Percentiles rank a stretch among this genome's conserved stretches.
phyloP scores from a whole-genome alignment of 2,113 vertebrate genomes.

The Xenotilapia caudafasciata region DNA sequence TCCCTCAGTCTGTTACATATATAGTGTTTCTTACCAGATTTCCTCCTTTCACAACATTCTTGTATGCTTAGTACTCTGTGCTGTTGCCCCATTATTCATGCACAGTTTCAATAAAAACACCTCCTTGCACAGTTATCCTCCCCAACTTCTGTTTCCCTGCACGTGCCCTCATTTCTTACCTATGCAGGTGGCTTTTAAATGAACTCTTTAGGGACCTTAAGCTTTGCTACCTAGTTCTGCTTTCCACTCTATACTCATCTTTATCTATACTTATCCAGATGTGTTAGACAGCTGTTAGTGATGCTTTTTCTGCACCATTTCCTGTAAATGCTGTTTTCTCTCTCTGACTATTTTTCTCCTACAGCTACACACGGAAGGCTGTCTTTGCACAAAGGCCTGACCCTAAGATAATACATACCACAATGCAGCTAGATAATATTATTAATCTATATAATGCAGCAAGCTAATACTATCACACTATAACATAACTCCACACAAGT shows the following conservation, averaged over 20 bases:
- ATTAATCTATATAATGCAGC: background rate
- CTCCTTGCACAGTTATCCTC: rapidly evolving
- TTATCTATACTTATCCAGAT: background rate
- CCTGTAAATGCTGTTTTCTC: background rate
- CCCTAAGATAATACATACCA: background rate
- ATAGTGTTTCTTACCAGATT: background rate
- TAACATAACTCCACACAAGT: background rate
- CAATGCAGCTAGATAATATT: background rate
- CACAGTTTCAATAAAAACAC: background rate
- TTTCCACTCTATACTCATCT: background rate
- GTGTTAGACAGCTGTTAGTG: background rate
- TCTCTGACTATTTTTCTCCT: background rate
- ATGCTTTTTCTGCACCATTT: background rate
- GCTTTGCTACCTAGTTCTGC: background rate
- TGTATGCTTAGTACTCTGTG: background rate
- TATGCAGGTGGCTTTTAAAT: background rate
- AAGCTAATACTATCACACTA: background rate
- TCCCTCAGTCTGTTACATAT: background rate
- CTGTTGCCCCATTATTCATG: background rate
- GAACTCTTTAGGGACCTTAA: background rate
- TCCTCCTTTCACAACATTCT: background rate
- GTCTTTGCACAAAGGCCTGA: background rate
- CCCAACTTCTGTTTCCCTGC: background rate
- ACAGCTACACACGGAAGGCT: background rate
- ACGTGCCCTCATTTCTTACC: background rate